Percentiles rank a stretch among this genome's conserved stretches.
Conservation (phyloP, 1,140 invertebrate genomes). For the Eriosoma lanigerum region DNA sequence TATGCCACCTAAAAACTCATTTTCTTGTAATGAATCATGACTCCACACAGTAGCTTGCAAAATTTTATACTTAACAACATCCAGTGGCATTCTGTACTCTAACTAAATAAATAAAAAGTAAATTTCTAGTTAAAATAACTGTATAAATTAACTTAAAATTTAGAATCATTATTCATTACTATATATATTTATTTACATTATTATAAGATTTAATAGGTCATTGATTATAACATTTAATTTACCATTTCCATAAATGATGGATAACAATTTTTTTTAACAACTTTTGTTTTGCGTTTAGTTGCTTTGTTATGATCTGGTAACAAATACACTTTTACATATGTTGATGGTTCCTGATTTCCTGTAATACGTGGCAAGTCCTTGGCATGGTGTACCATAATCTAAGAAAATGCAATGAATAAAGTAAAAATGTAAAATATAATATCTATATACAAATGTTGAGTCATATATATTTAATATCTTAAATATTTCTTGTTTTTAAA, state of each 20-base stretch:
- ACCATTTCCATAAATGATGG: conserved; percentile 99
- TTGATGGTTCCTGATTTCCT: conserved; percentile 78
- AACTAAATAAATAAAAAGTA: conserved; percentile 64
- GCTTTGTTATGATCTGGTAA: conserved; percentile 82
- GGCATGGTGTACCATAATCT: conserved; percentile 85
- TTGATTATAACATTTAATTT: conserved; percentile 47
- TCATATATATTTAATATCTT: too few species aligned
- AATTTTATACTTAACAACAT: conserved; percentile 72
- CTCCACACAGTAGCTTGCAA: conserved; percentile 94
- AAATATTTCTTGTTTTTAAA: too few species aligned
- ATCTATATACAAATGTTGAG: too few species aligned
- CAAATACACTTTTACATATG: conserved; percentile 93
- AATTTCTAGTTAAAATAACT: neutral
- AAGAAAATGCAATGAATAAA: neutral
- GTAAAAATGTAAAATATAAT: too few species aligned
- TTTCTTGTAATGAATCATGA: conserved; percentile 92
- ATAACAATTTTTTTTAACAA: conserved; percentile 86
- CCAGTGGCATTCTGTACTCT: conserved; percentile 83
- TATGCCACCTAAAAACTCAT: conserved; percentile 89
- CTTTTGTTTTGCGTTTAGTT: conserved; percentile 94
- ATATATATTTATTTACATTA: too few species aligned
- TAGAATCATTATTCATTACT: too few species aligned
- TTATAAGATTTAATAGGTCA: neutral
- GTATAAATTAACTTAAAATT: neutral
- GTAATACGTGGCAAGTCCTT: conserved; percentile 75